These are phyloP conservation scores for Pecten maximus DNA, from an alignment of 2,888 invertebrate species.

Conservation along the genomic window DNA sequence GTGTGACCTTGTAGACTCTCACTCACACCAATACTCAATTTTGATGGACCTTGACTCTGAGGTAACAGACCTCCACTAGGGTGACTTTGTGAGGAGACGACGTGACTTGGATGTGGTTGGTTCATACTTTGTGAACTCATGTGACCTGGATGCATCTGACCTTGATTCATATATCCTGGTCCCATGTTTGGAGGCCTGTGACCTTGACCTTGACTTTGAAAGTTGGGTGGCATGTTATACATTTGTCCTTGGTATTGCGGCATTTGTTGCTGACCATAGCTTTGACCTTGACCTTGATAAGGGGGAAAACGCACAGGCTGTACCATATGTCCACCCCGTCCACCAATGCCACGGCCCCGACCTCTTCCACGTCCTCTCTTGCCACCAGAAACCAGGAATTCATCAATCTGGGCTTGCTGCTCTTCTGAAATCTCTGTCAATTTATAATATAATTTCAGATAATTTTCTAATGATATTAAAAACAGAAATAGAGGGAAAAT, in stretches of 20 bases:
- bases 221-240: not conserved
- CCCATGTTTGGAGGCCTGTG: not conserved
- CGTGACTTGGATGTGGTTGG: not conserved
- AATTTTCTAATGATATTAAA: not conserved
- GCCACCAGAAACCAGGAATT: slow-evolving; percentile 42
- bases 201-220: not conserved
- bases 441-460: not conserved
- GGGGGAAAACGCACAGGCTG: not conserved
- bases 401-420: slow-evolving; percentile 54
- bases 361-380: slow-evolving; percentile 41
- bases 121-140: not conserved
- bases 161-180: not conserved
- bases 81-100: not conserved
- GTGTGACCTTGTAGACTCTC: slow-evolving; percentile 16
- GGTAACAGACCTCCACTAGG: not conserved
- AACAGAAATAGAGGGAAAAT: not conserved
- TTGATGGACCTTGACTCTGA: not conserved
- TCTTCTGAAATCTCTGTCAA: slow-evolving; percentile 52
- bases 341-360: slow-evolving; percentile 36
- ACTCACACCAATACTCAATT: not conserved
- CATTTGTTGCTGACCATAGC: not conserved
- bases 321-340: slow-evolving; percentile 37
- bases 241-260: slow-evolving; percentile 14
- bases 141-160: not conserved
- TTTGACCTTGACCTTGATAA: slow-evolving; percentile 22